phyloP scores from a whole-genome alignment of 2,113 vertebrate species.

The Trogon surrucura region DNA sequence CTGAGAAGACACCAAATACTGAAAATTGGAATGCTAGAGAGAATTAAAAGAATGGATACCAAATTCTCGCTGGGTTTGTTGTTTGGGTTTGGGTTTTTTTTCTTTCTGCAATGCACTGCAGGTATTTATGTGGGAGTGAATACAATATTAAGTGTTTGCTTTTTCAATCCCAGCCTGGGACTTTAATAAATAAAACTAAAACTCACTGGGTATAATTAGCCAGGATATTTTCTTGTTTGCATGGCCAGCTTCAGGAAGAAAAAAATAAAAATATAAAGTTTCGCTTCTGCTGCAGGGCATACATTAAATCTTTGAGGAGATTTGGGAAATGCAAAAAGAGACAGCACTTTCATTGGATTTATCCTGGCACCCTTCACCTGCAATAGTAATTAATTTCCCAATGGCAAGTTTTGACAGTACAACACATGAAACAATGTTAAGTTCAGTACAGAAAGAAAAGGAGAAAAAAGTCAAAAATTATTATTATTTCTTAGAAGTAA shows the following conservation, averaged over 20 bases:
- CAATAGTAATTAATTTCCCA: slow-evolving; percentile 67
- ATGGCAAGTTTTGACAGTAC: slow-evolving; percentile 44
- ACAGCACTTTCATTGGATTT: slow-evolving; percentile 19
- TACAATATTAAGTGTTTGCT: neutral
- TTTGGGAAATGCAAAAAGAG: slow-evolving; percentile 26
- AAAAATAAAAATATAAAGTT: neutral
- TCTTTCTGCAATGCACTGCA: neutral
- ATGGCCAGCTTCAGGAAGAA: neutral
- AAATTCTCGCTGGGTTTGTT: neutral
- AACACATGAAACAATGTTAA: neutral
- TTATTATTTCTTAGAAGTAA: neutral
- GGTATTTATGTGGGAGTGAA: slow-evolving; percentile 1
- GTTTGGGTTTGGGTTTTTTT: neutral
- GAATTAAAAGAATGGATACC: neutral
- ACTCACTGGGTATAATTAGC: slow-evolving; percentile 52
- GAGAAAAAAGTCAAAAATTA: neutral
- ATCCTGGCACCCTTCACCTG: slow-evolving; percentile 23
- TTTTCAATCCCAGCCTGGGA: slow-evolving; percentile 17
- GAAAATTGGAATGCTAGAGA: neutral
- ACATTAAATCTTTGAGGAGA: slow-evolving; percentile 40
- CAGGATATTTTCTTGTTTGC: neutral
- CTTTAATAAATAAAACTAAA: slow-evolving; percentile 45
- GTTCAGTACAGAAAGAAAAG: slow-evolving; percentile 23
- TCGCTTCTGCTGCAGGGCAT: slow-evolving; percentile 23
- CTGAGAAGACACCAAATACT: neutral